Base-by-base conservation (phyloP, 2,113 vertebrate genomes). In the Upupa epops region DNA sequence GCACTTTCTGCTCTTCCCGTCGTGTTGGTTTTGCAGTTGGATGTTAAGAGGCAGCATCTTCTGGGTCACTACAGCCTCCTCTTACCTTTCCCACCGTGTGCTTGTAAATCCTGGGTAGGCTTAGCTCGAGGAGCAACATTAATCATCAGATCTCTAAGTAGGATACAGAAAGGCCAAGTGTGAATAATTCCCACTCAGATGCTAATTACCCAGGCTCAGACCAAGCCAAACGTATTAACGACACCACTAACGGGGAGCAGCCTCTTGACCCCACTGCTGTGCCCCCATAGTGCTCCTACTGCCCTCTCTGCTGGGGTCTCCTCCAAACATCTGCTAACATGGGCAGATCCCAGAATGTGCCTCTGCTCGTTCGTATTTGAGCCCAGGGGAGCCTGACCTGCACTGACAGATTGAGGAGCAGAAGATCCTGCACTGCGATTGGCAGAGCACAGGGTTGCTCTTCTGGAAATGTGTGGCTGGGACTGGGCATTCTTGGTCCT, bases 161-260 rank as follows among this genome's bases (percentile, higher is more conserved):
- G 85, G 90, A 28, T 74, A 73, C 32, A 86, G 79, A 88, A 89
- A 91, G 85, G 85, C 88, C 88, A 92, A 88, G 63, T 88, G 90
- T 90, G 93, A 90, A 88, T 94, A 90, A 94, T 94, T 91, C 91
- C 37, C 1, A 31, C 79, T 91, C 52, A 36, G 69, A 75, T 86
- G 88, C 93, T 92, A 92, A 96, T 94, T 95, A 91, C 52, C 48
- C 69, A 59, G 51, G 48, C 73, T 56, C 70, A 70, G 75, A 68
- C 85, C 92, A 89, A 95, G 29, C 72, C 69, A 24, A 68, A 55
- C 22, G 16, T 11, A n/a, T 79, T 61, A 73, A 89, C 48, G n/a
- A 40, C 18, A 1, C 13, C 0, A 0, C 31, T 54, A 69, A 56
- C 0, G 40, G 1, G 75, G 55, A 61, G 51, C 0, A 2, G 58